Conservation (phyloP, 1,140 invertebrate genomes). For the Drosophila saltans region DNA sequence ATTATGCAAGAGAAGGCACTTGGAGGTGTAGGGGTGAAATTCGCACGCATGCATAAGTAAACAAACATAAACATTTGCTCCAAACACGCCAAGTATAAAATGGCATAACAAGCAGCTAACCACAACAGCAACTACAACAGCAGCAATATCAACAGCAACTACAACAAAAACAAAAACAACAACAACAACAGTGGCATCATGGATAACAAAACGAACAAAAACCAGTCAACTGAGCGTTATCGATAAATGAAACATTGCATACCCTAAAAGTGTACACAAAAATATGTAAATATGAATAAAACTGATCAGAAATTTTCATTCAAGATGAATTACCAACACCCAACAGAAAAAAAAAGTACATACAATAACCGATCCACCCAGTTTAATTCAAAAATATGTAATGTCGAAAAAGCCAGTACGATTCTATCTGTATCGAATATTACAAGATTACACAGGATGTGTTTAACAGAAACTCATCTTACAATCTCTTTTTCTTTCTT, state of each 20-base stretch:
- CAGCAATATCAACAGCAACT: neutral
- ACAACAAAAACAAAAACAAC: neutral
- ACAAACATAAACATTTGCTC: constrained; percentile 79
- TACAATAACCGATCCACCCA: too few species aligned
- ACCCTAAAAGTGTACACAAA: neutral
- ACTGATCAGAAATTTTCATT: neutral
- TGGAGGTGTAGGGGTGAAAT: constrained; percentile 32
- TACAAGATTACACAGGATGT: too few species aligned
- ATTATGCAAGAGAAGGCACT: constrained; percentile 3
- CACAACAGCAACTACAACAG: constrained; percentile 56
- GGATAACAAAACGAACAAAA: constrained; percentile 1
- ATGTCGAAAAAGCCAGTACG: too few species aligned
- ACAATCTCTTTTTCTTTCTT: too few species aligned
- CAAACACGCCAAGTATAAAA: constrained; percentile 75
- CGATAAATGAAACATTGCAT: constrained; percentile 4
- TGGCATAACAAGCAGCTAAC: constrained; percentile 75
- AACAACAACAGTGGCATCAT: constrained; percentile 25
- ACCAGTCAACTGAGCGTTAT: neutral
- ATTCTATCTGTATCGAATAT: too few species aligned
- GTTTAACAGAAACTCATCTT: too few species aligned
- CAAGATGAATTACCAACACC: neutral
- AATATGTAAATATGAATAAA: neutral
- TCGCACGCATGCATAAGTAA: constrained; percentile 79
- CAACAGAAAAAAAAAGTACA: too few species aligned
- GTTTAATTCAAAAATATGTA: too few species aligned